These are phyloP conservation scores for Micronycteris hirsuta DNA, from an alignment of 2,113 vertebrate genomes.

Conservation along the genomic window DNA sequence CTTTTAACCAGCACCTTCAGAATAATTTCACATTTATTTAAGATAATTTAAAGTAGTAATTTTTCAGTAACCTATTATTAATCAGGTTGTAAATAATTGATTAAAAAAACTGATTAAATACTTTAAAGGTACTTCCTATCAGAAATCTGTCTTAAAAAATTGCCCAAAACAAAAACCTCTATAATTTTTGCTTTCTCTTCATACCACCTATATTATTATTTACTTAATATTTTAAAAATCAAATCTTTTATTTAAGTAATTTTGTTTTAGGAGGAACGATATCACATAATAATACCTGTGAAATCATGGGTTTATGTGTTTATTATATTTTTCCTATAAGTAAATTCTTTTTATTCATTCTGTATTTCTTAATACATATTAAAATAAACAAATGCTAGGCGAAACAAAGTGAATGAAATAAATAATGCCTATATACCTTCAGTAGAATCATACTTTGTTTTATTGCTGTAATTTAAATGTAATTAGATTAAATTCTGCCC, in stretches of 20 bases:
- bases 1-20: conserved; percentile 39
- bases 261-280: background rate
- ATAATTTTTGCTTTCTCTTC: background rate
- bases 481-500: background rate
- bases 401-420: background rate
- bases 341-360: conserved; percentile 1
- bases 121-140: background rate
- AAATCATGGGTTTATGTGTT: background rate
- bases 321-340: conserved; percentile 11
- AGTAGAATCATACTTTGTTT: background rate
- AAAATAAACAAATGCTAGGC: background rate
- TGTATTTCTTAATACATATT: background rate
- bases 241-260: background rate
- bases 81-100: background rate
- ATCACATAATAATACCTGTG: background rate
- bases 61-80: conserved; percentile 20
- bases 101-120: conserved; percentile 1
- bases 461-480: background rate
- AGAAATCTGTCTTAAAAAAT: conserved; percentile 40
- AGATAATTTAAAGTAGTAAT: background rate
- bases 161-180: background rate
- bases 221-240: conserved; percentile 19
- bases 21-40: conserved; percentile 37
- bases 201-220: background rate
- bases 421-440: background rate